A percentile compares a stretch with the other conserved stretches of the same genome.
Evolutionary conservation across 1,140 invertebrate species (phyloP).

Genomic region (Drosophila pruinosa): DNA sequence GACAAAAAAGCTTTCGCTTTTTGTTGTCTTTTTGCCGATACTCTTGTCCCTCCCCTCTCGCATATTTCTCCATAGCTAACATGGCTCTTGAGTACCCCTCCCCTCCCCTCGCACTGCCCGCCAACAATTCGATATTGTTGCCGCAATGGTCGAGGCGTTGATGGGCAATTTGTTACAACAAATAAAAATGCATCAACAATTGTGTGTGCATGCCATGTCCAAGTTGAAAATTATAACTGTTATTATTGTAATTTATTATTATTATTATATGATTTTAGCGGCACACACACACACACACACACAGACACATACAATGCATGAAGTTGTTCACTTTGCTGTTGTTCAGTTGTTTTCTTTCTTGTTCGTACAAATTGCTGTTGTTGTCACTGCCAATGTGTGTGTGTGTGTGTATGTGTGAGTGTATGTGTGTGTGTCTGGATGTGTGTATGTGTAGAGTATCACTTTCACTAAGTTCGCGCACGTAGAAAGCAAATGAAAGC

Average conservation of each 20-base stretch:
- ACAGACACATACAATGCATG: conserved; percentile 41
- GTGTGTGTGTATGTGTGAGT: conserved; percentile 33
- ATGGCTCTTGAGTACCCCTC: too few relatives aligned
- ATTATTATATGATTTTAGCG: conserved; percentile 64
- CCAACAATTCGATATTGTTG: conserved; percentile 25
- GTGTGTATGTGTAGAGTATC: conserved; percentile 51
- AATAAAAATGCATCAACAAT: conserved; percentile 33
- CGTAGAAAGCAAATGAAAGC: conserved; percentile 78
- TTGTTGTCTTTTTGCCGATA: too few relatives aligned
- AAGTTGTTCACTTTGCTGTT: conserved; percentile 13
- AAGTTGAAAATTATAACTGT: conserved; percentile 55
- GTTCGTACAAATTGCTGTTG: conserved; percentile 64
- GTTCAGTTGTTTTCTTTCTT: conserved; percentile 21
- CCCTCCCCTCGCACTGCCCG: not conserved
- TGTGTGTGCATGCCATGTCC: conserved; percentile 20
- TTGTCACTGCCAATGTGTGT: conserved; percentile 48
- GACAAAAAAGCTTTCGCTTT: conserved; percentile 22
- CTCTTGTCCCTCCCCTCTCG: too few relatives aligned
- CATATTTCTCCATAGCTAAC: too few relatives aligned
- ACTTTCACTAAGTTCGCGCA: conserved; percentile 74
- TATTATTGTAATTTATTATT: conserved; percentile 64
- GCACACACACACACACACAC: conserved; percentile 1
- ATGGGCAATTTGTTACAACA: conserved; percentile 73
- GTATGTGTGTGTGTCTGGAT: conserved; percentile 2
- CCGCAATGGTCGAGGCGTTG: conserved; percentile 53